Evolutionary conservation across 2,888 invertebrate species (phyloP).

Genomic region (Acanthopleura granulata): DNA sequence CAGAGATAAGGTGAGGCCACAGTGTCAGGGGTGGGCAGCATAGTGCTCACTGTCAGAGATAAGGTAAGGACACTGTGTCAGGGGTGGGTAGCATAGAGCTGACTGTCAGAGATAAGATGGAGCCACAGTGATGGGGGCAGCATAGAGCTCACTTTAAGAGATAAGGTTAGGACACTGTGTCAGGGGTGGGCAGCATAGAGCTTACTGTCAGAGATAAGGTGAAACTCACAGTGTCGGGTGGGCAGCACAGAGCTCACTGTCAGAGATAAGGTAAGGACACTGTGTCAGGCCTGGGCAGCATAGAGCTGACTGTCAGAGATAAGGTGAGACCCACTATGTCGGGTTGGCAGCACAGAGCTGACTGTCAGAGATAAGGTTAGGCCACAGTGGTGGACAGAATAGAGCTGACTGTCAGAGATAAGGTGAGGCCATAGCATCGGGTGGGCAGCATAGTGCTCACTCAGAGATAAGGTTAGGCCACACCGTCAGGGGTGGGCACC

Average conservation of each 20-base stretch:
- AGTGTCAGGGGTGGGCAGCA: slow-evolving; percentile 75
- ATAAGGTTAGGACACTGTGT: slow-evolving; percentile 77
- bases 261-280: slow-evolving; percentile 78
- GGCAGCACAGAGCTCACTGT: slow-evolving; percentile 78
- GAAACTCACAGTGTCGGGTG: slow-evolving; percentile 74
- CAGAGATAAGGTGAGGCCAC: slow-evolving; percentile 79
- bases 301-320: slow-evolving; percentile 78
- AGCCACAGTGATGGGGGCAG: slow-evolving; percentile 73
- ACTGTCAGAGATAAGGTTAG: slow-evolving; percentile 81
- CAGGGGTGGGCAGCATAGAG: slow-evolving; percentile 76
- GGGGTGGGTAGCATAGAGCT: slow-evolving; percentile 77
- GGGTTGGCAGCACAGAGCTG: slow-evolving; percentile 77
- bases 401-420: slow-evolving; percentile 78
- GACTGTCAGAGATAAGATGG: slow-evolving; percentile 79
- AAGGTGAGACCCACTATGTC: slow-evolving; percentile 74
- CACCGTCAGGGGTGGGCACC: slow-evolving; percentile 74
- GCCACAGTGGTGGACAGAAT: slow-evolving; percentile 75
- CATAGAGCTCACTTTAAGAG: slow-evolving; percentile 78
- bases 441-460: slow-evolving; percentile 77
- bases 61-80: slow-evolving; percentile 76
- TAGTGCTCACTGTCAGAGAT: slow-evolving; percentile 78
- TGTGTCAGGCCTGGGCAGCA: slow-evolving; percentile 75
- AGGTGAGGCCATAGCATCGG: slow-evolving; percentile 76
- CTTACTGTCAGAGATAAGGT: slow-evolving; percentile 80
- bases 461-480: slow-evolving; percentile 79